phyloP scores from a whole-genome alignment of 2,888 invertebrate species.

The Epistrophe grossulariae region DNA sequence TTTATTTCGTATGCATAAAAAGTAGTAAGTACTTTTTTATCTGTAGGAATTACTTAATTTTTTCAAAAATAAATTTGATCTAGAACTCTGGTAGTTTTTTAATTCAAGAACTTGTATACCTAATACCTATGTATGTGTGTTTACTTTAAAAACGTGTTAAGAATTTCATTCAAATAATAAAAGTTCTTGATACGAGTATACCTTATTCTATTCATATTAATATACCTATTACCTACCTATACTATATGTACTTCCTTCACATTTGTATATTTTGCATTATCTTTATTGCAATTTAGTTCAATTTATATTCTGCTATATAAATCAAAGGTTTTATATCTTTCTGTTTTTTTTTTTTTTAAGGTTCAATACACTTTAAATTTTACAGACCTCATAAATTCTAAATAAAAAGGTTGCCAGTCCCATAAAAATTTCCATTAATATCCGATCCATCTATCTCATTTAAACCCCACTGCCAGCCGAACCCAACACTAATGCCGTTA shows the following conservation, averaged over 20 bases:
- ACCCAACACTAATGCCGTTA: slow-evolving; percentile 65
- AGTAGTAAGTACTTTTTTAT: too few relatives aligned
- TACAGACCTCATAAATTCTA: background rate
- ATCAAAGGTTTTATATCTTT: slow-evolving; percentile 13
- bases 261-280: background rate
- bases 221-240: too few relatives aligned
- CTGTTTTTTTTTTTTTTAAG: background rate
- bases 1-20: too few relatives aligned
- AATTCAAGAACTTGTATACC: too few relatives aligned
- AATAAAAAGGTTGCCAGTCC: slow-evolving; percentile 2
- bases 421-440: slow-evolving; percentile 60
- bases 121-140: too few relatives aligned
- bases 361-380: slow-evolving; percentile 29
- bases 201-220: too few relatives aligned
- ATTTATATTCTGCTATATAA: background rate
- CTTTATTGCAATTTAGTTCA: slow-evolving; percentile 1
- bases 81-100: too few relatives aligned
- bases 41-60: too few relatives aligned
- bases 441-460: slow-evolving; percentile 52
- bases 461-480: slow-evolving; percentile 28
- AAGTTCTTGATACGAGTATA: too few relatives aligned
- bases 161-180: too few relatives aligned
- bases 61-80: too few relatives aligned
- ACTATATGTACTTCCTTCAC: background rate
- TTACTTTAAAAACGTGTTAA: too few relatives aligned